Evolutionary conservation across 1,140 invertebrate species (phyloP).

Genomic region (Philotrypesis tridentata): DNA sequence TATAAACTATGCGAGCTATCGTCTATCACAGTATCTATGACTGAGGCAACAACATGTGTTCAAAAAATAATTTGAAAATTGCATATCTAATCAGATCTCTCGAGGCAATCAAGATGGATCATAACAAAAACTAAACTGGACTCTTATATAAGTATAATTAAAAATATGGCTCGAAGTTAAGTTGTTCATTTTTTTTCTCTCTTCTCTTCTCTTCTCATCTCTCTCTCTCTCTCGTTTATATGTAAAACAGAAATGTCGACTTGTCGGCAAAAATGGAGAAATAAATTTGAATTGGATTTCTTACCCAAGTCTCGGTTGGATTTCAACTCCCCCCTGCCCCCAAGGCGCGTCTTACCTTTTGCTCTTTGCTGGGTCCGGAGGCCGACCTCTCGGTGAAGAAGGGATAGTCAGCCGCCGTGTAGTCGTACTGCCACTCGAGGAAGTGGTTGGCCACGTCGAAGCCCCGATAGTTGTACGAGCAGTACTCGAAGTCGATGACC

Average conservation of each 20-base stretch:
- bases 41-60: slow-evolving; percentile 19
- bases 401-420: slow-evolving; percentile 85
- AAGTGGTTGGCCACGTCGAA: slow-evolving; percentile 98
- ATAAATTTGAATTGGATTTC: slow-evolving; percentile 50
- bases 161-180: slow-evolving; percentile 14
- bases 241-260: slow-evolving; percentile 35
- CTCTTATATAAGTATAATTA: slow-evolving; percentile 29
- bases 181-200: no score
- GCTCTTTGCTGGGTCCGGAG: slow-evolving; percentile 83
- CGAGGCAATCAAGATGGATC: slow-evolving; percentile 33
- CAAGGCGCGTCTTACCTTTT: slow-evolving; percentile 80
- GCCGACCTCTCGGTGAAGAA: slow-evolving; percentile 82
- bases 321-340: slow-evolving; percentile 51
- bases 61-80: slow-evolving; percentile 33
- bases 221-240: no score
- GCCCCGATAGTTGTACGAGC: slow-evolving; percentile 93
- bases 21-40: slow-evolving; percentile 26
- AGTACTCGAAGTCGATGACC: slow-evolving; percentile 95
- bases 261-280: slow-evolving; percentile 29
- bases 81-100: slow-evolving; percentile 20
- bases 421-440: slow-evolving; percentile 95
- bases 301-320: slow-evolving; percentile 54
- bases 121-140: slow-evolving; percentile 41
- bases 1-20: slow-evolving; percentile 14
- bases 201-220: no score